Conservation (phyloP, 1,140 invertebrate genomes). For the Argopecten irradians region DNA sequence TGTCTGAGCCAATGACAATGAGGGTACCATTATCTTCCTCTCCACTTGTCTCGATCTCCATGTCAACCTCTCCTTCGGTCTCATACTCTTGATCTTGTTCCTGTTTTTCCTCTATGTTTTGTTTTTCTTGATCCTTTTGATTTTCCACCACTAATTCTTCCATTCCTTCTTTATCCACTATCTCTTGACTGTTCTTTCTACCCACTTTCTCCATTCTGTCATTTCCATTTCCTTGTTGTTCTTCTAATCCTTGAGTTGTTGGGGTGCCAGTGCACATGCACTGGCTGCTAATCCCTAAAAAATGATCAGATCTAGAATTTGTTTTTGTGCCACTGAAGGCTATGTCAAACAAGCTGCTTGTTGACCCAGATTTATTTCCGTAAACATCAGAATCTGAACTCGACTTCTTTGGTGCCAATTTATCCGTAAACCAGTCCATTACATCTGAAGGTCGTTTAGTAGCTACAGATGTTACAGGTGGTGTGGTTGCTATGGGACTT, state of each 20-base stretch:
- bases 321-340: conserved; percentile 22
- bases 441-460: conserved; percentile 34
- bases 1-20: neutral
- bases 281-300: conserved; percentile 26
- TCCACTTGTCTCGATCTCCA: neutral
- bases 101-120: neutral
- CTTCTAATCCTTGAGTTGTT: neutral
- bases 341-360: conserved; percentile 14
- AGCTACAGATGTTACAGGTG: neutral
- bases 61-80: neutral
- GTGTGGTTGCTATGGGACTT: neutral
- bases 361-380: neutral
- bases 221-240: too few species aligned
- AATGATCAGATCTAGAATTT: conserved; percentile 7
- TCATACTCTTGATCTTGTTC: neutral
- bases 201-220: neutral
- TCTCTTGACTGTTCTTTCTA: neutral
- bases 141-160: neutral
- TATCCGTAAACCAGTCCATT: conserved; percentile 46
- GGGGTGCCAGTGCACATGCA: neutral
- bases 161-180: neutral
- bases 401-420: conserved; percentile 38
- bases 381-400: neutral
- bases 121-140: neutral
- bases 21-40: neutral